Conservation (phyloP, 1,140 invertebrate genomes). For the Leptonema lineaticorne region DNA sequence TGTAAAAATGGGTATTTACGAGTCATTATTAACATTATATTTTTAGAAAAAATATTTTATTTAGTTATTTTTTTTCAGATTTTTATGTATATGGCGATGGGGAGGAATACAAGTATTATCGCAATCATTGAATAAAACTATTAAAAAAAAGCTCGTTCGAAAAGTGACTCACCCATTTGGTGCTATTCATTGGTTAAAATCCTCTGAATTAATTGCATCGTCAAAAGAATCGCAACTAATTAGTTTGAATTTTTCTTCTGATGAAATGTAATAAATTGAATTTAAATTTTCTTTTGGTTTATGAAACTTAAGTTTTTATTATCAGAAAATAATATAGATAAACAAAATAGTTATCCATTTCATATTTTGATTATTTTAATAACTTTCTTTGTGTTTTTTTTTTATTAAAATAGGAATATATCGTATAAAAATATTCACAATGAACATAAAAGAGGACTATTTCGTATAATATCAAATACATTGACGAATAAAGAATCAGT, state of each 20-base stretch:
- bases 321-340: too few relatives aligned
- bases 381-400: neutral
- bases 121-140: neutral
- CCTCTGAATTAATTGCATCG: slow-evolving; percentile 22
- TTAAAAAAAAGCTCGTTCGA: slow-evolving; percentile 20
- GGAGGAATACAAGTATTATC: slow-evolving; percentile 29
- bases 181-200: slow-evolving; percentile 25
- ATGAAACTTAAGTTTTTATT: too few relatives aligned
- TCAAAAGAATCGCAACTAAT: slow-evolving; percentile 31
- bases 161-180: slow-evolving; percentile 33
- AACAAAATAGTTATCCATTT: too few relatives aligned
- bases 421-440: slow-evolving; percentile 25
- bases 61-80: slow-evolving; percentile 16
- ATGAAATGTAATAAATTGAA: slow-evolving; percentile 1
- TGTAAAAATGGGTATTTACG: slow-evolving; percentile 38
- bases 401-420: neutral
- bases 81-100: slow-evolving; percentile 37
- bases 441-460: slow-evolving; percentile 32
- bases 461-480: slow-evolving; percentile 15
- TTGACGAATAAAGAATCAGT: slow-evolving; percentile 5
- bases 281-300: too few relatives aligned
- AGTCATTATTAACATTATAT: neutral
- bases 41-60: neutral
- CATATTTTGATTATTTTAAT: too few relatives aligned
- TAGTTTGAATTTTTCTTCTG: slow-evolving; percentile 5